Base-by-base conservation (phyloP, 2,113 vertebrate species). In the Leucoraja erinaceus region DNA sequence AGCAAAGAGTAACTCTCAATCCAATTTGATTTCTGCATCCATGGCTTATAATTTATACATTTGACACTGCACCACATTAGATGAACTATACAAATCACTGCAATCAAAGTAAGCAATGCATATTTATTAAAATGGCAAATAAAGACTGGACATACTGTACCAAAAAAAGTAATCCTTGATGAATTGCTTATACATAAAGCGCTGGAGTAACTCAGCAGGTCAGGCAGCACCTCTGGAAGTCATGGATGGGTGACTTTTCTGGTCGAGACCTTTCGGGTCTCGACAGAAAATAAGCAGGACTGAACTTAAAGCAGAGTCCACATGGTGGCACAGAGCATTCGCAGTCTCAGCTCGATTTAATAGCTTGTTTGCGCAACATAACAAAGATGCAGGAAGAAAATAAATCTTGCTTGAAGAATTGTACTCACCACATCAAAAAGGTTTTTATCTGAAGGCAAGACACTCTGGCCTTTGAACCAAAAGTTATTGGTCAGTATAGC, bases 371-470 rank as follows among this genome's bases (percentile, higher is more conserved):
- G 22, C 63, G 2, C 3, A 70, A 66, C 20, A 6, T 25, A 70
- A 33, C 0, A 91, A 20, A 72, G 8, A 54, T 28, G 22, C 31
- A 91, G 10, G 2, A 9, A 47, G 38, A 16, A 68, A 14, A 68
- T 68, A 68, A 66, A 11, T 3, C 68, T 70, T 91, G 90, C 38
- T 74, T 72, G 90, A 91, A 54, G 10, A 33, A 72, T 47, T 22
- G 31, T 91, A 91, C 96, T 96, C 94, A 98, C 97, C 96, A 97
- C 96, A 88, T 98, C 96, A 93, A 98, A 98, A 92, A 95, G 96
- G 56, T 94, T 94, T 28, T 38, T 95, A 78, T 97, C 95, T 10
- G 96, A 93, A 25, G 96, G 95, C 86, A 96, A 94, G 93, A 95
- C 95, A 28, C 94, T 95, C 93, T 94, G 94, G 93, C 95, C 96